Base-by-base conservation (phyloP, 2,888 invertebrate genomes). In the Acanthopleura granulata region DNA sequence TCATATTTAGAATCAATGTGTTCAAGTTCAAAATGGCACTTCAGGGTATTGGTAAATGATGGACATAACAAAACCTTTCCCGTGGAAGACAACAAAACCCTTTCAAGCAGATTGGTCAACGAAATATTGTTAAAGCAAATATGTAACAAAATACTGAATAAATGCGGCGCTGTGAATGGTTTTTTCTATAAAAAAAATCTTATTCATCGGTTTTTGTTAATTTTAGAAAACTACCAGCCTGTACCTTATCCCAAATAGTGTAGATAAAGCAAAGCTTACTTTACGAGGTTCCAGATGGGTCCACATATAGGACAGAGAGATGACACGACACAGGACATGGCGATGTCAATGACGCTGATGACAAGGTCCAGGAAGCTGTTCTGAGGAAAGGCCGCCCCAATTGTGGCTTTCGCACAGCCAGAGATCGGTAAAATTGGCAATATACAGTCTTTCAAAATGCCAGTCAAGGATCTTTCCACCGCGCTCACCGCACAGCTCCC, bases 381-480 rank as follows among this genome's bases (percentile, higher is more conserved):
- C 15, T 22, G 22, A 16, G 22, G 15, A 16, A 66, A 66, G 66
- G 25, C 66, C 6, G 29, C 16, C 16, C 66, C 66, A 22, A 57
- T 22, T 57, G 22, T 22, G 16, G 66, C 18, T 22, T 66, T 66
- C 22, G 69, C 74, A 73, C 80, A 80, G 9, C 80, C 80, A 25
- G 72, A 62, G 9, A 75, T 69, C 0, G 78, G 78, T 50, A 72
- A 70, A 49, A 49, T 76, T 0, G 74, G 75, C 29, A 81, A 57
- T 0, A 72, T 74, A 69, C 81, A 81, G 15, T 71, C 75, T 62
- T 81, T 76, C n/a, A 78, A 70, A 9, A 78, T 27, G 1, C 66
- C 66, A 22, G 66, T 25, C 16, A 66, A 18, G 16, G 66, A 66
- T 27, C 29, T 6, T 27, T 66, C 66, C 25, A 27, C 1, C 18